Base-by-base conservation (phyloP, 2,113 vertebrate species). In the Sander lucioperca region DNA sequence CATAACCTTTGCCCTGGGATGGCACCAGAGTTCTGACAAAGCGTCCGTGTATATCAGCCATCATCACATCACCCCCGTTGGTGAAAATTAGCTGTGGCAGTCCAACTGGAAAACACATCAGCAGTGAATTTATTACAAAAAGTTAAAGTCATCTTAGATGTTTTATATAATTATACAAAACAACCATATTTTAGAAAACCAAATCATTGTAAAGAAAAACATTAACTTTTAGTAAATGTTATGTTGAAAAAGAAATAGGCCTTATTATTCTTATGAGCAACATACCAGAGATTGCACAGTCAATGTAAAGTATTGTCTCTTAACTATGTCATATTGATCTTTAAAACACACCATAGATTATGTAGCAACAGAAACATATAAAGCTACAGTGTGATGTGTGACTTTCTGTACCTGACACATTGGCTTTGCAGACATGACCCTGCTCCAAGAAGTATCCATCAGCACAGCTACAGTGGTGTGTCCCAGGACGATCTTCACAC, bases 11-110 rank as follows among this genome's bases (percentile, higher is more conserved):
- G 56, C 92, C 90, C 81, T 93, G 93, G 1, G 94, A 89, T 0
- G 93, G 89, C 79, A 93, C 92, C 69, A 95, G 80, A 75, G 86
- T 89, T 76, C 91, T 86, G 59, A 82, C 67, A 64, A 94, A 85
- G 33, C 93, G 92, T 3, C 95, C 95, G 2, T 95, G 94, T 45
- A 95, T 85, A 61, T 95, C 95, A 1, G 92, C 94, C 74, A 94
- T 93, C 91, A 93, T 93, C 63, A 95, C 90, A 6, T 94, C 94
- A 1, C 90, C 94, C 0, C 94, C 95, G 10, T 93, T 91, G 23
- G 95, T 94, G 82, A 93, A 95, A 89, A 95, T 93, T 18, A 95
- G 88, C 79, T 95, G 92, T 5, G 94, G 94, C n/a, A 94, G 6
- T 68, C 94, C 94, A 76, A 2, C 94, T 94, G 74, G 33, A 90